A percentile compares a stretch with the other conserved stretches of the same genome.
phyloP scores from a whole-genome alignment of 2,113 vertebrate genomes.

The Equus quagga region DNA sequence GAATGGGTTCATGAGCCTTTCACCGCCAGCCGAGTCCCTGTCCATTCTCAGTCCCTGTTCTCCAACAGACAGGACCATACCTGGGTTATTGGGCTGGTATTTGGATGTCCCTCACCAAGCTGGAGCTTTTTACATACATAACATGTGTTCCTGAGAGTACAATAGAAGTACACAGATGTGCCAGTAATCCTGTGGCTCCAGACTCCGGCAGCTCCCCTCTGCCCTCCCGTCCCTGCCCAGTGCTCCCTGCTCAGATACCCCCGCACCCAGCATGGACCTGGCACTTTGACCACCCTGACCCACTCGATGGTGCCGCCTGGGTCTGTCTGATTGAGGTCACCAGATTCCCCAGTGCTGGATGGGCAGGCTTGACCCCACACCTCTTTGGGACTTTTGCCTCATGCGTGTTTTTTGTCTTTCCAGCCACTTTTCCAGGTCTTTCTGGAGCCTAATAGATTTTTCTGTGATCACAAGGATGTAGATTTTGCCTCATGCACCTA shows the following conservation, averaged over 20 bases:
- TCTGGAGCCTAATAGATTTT: background rate
- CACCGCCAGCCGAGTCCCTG: background rate
- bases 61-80: background rate
- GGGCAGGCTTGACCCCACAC: background rate
- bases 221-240: too few relatives aligned
- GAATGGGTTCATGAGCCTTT: background rate
- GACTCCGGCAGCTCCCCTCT: too few relatives aligned
- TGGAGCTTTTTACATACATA: background rate
- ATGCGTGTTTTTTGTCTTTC: background rate
- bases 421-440: background rate
- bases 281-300: fast-evolving
- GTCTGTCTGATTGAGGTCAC: background rate
- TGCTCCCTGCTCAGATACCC: background rate
- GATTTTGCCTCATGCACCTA: background rate
- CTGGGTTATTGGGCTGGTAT: background rate
- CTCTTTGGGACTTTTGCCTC: background rate
- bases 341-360: background rate
- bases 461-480: background rate
- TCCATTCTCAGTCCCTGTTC: background rate
- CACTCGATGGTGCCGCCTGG: background rate
- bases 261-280: background rate
- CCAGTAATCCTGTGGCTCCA: background rate
- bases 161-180: background rate
- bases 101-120: background rate
- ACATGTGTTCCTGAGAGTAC: background rate